Evolutionary conservation across 2,888 invertebrate species (phyloP), one percentile per base, ranked within the genome.

Genomic region (Synanthedon myopaeformis): DNA sequence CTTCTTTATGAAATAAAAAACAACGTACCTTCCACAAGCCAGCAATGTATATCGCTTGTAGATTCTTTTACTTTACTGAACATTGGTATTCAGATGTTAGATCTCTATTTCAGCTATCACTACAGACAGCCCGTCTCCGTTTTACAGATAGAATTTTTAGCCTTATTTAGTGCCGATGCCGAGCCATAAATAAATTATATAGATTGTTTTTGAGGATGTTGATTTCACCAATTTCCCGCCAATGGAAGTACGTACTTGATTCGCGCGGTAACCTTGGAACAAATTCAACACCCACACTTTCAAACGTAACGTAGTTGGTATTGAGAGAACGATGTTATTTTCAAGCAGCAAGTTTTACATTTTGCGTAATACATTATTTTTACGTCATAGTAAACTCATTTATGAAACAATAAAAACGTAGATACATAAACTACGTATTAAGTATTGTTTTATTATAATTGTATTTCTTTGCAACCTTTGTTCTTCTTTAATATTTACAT

Each of bases 311-410:
- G 17, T 68, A 35, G 35, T 35, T 35, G 35, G 8, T 35, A 66
- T 81, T 81, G 77, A 77, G 79, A 79, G 67, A 66, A 58, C 59
- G 58, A 68, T 74, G 69, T 75, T 77, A 72, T 76, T 73, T 74
- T 62, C 61, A 67, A 23, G 19, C 19, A 23, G 5, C 23, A 23
- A 71, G 74, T 68, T 72, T 70, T 70, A 69, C 63, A 68, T 59
- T 58, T 57, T 68, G 66, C 70, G 69, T 49, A 49, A 45, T 6
- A 45, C 35, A 35, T 35, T 64, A 67, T 66, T 67, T 70, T 69
- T 64, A 63, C 65, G 62, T 62, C 61, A 61, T 61, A 35, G 10
- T 10, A 49, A 13, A 45, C 45, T 45, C 45, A 45, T 13, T 13
- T 14, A 45, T 45, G 11, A 45, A 45, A n/a, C n/a, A 13, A 14